phyloP scores from a whole-genome alignment of 1,140 invertebrate genomes.

The Charaxes varanes region DNA sequence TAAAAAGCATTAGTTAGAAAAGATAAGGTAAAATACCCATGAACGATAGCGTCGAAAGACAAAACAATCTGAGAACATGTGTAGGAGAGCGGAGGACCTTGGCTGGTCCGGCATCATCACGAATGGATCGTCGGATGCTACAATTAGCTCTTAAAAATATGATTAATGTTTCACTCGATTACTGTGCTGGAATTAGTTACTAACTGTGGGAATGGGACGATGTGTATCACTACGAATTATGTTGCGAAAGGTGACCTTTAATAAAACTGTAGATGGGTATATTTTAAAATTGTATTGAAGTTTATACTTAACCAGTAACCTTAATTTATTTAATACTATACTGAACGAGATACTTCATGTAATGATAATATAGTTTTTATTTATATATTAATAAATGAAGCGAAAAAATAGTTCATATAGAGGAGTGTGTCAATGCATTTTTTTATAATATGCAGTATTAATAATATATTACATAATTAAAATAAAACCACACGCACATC shows the following conservation, averaged over 20 bases:
- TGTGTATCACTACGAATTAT: conserved; percentile 8
- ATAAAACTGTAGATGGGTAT: background rate
- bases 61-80: conserved; percentile 1
- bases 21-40: background rate
- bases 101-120: conserved; percentile 10
- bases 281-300: background rate
- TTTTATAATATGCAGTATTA: too few relatives aligned
- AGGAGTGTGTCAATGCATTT: too few relatives aligned
- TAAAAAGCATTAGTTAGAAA: too few relatives aligned
- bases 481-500: too few relatives aligned
- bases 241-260: conserved; percentile 16
- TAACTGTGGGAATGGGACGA: conserved; percentile 34
- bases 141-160: conserved; percentile 33
- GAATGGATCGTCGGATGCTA: conserved; percentile 26
- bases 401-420: too few relatives aligned
- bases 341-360: too few relatives aligned
- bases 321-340: too few relatives aligned
- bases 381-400: too few relatives aligned
- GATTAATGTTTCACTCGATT: conserved; percentile 40
- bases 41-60: background rate
- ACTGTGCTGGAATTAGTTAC: conserved; percentile 24
- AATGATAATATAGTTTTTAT: too few relatives aligned
- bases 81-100: conserved; percentile 24
- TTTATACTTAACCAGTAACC: too few relatives aligned
- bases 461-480: too few relatives aligned